Conservation (phyloP, 2,113 vertebrate species). For the Ctenodactylus gundi region DNA sequence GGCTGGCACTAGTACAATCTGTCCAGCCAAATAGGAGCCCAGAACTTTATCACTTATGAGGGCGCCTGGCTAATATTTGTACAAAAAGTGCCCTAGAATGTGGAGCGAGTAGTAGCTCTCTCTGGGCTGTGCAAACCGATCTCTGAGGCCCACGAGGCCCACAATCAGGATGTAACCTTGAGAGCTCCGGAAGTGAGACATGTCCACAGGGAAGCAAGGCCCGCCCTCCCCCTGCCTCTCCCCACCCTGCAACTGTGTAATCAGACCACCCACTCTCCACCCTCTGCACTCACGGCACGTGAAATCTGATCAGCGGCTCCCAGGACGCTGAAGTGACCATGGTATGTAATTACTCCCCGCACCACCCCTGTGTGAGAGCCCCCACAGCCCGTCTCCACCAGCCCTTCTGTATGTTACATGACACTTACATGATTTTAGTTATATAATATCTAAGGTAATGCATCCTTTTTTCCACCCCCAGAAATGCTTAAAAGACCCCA, state of each 20-base stretch:
- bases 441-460: neutral
- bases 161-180: neutral
- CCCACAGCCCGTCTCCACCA: too few relatives aligned
- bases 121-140: neutral
- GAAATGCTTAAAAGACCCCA: neutral
- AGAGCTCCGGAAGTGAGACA: neutral
- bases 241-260: neutral
- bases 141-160: neutral
- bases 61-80: neutral
- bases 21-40: neutral
- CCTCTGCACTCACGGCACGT: neutral
- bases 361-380: too few relatives aligned
- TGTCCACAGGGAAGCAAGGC: neutral
- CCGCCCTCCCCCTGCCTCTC: neutral
- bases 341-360: constrained; percentile 39
- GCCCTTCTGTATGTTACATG: constrained; percentile 42
- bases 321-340: neutral
- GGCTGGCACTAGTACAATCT: neutral
- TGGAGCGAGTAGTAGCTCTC: neutral
- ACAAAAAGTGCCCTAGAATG: neutral
- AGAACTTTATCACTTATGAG: neutral
- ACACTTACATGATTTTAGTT: constrained; percentile 50
- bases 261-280: neutral
- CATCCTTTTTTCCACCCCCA: constrained; percentile 42
- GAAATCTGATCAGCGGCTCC: constrained; percentile 39